phyloP scores from a whole-genome alignment of 2,888 invertebrate genomes.

The Diogma glabrata region DNA sequence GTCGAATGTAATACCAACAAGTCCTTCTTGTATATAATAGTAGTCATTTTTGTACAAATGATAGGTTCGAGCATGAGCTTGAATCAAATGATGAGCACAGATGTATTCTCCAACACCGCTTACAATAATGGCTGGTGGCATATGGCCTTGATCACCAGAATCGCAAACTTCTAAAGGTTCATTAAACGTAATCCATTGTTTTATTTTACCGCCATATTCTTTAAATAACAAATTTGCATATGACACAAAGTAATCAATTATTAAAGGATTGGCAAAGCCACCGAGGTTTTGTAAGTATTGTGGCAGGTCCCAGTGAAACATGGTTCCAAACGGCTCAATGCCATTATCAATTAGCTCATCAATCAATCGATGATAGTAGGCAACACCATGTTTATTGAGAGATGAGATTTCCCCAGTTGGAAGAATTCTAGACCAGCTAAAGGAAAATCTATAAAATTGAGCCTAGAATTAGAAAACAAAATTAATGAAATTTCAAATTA shows the following conservation, averaged over 20 bases:
- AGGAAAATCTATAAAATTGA: slow-evolving; percentile 41
- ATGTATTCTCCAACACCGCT: slow-evolving; percentile 40
- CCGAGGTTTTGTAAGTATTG: slow-evolving; percentile 28
- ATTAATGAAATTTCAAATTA: no score
- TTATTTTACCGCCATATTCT: slow-evolving; percentile 25
- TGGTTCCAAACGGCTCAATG: slow-evolving; percentile 47
- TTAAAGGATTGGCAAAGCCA: slow-evolving; percentile 38
- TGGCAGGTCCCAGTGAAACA: slow-evolving; percentile 44
- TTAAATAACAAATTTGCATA: slow-evolving; percentile 22
- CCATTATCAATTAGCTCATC: slow-evolving; percentile 46
- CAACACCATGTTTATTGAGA: slow-evolving; percentile 47
- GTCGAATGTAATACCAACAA: slow-evolving; percentile 26
- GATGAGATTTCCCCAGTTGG: slow-evolving; percentile 42
- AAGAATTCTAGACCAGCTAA: slow-evolving; percentile 52
- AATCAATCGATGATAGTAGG: slow-evolving; percentile 53
- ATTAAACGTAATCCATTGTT: slow-evolving; percentile 48
- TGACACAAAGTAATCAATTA: slow-evolving; percentile 40
- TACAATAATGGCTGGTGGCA: slow-evolving; percentile 27
- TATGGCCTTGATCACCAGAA: slow-evolving; percentile 34
- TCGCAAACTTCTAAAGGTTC: slow-evolving; percentile 39
- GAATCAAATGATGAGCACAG: slow-evolving; percentile 38
- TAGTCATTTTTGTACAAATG: slow-evolving; percentile 30
- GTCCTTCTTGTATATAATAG: slow-evolving; percentile 21
- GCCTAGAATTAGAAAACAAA: no score
- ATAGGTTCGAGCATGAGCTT: slow-evolving; percentile 39